phyloP scores from a whole-genome alignment of 1,140 invertebrate species.

The Cotesia vestalis region DNA sequence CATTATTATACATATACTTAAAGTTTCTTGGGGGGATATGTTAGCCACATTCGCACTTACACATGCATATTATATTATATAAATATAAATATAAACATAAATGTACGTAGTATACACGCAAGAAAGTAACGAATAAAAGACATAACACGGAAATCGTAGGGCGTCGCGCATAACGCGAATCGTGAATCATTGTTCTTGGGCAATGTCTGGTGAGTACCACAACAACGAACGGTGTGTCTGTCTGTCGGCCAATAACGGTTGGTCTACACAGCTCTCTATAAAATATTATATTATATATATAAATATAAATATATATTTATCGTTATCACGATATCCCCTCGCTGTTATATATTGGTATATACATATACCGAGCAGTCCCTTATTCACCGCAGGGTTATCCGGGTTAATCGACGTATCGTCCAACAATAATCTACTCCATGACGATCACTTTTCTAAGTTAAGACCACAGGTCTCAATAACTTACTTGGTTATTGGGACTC shows the following conservation, averaged over 20 bases:
- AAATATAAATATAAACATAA: neutral
- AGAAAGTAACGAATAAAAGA: constrained; percentile 16
- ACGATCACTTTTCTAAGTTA: constrained; percentile 35
- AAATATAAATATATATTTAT: constrained; percentile 37
- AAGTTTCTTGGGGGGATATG: neutral
- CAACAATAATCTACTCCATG: constrained; percentile 36
- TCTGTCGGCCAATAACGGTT: constrained; percentile 39
- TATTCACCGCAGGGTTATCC: constrained; percentile 43
- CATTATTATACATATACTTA: neutral
- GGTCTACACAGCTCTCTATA: constrained; percentile 32
- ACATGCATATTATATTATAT: neutral
- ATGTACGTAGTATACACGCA: neutral
- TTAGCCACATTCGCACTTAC: neutral
- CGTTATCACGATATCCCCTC: constrained; percentile 49
- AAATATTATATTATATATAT: constrained; percentile 27
- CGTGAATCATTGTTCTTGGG: constrained; percentile 51
- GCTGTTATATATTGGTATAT: neutral
- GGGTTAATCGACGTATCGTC: constrained; percentile 50
- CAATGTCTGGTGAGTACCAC: constrained; percentile 37
- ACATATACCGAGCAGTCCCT: neutral
- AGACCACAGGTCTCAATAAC: too few relatives aligned
- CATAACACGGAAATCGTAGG: constrained; percentile 42
- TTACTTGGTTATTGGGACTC: too few relatives aligned
- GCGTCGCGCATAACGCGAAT: constrained; percentile 40
- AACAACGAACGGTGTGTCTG: constrained; percentile 27